A percentile compares a stretch with the other conserved stretches of the same genome.
phyloP scores from a whole-genome alignment of 1,140 invertebrate species.

The Tachypleus tridentatus region DNA sequence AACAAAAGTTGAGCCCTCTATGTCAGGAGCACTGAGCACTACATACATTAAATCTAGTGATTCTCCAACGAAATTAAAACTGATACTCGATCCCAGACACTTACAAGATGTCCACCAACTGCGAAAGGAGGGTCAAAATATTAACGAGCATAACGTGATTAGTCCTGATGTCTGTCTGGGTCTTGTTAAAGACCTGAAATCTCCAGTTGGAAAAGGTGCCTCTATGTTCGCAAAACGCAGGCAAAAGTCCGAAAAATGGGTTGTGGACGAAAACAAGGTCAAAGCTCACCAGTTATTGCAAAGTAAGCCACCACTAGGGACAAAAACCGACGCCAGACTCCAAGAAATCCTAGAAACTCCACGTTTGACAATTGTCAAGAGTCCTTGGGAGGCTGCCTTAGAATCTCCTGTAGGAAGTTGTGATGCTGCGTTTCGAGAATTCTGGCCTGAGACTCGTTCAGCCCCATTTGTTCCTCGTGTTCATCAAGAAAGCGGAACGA shows the following conservation, averaged over 20 bases:
- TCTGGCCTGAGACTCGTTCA: conserved; percentile 6
- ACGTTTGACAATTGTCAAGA: conserved; percentile 47
- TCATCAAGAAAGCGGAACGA: too few relatives aligned
- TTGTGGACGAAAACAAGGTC: conserved; percentile 55
- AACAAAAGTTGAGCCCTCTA: too few relatives aligned
- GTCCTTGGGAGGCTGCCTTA: conserved; percentile 59
- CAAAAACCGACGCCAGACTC: too few relatives aligned
- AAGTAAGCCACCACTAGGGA: neutral
- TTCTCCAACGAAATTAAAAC: conserved; percentile 45
- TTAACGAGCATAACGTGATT: conserved; percentile 45
- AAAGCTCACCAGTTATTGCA: neutral
- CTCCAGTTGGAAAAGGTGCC: conserved; percentile 63
- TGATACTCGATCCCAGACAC: conserved; percentile 65
- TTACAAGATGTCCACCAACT: conserved; percentile 51
- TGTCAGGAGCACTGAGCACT: too few relatives aligned
- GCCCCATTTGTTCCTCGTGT: conserved; percentile 6
- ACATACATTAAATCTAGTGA: too few relatives aligned
- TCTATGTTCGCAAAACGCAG: conserved; percentile 74
- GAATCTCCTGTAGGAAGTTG: conserved; percentile 48
- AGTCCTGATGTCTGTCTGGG: conserved; percentile 53
- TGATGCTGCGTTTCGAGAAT: conserved; percentile 49
- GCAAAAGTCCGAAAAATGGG: conserved; percentile 72
- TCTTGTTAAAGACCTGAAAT: conserved; percentile 60
- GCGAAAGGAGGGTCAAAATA: conserved; percentile 41
- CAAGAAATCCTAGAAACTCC: conserved; percentile 16